These are phyloP conservation scores for Eunapius fragilis DNA, from an alignment of 37 sponge, comb jelly and placozoan species.

Conservation along the genomic window DNA sequence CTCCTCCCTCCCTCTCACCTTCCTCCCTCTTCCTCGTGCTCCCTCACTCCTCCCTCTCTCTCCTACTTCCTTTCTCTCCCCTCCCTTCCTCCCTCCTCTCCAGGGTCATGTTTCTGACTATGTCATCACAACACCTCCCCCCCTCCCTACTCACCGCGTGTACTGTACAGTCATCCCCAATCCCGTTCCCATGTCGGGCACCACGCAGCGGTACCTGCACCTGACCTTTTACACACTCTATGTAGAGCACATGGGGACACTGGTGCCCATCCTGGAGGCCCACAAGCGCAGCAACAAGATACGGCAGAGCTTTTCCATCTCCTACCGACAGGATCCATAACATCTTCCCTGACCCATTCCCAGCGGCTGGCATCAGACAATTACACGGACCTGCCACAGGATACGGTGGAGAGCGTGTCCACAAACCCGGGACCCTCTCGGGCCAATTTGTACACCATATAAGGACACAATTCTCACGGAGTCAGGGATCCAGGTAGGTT, in stretches of 20 bases:
- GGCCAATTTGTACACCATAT: constrained; percentile 25
- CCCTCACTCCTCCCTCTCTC: not conserved
- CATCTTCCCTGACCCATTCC: constrained; percentile 7
- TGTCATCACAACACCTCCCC: constrained; percentile 76
- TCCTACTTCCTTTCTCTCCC: not conserved
- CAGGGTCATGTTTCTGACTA: constrained; percentile 85
- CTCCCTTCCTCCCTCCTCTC: constrained; percentile 1
- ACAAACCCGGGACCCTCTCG: constrained; percentile 36
- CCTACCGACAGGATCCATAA: constrained; percentile 34
- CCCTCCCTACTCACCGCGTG: constrained; percentile 75
- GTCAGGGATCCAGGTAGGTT: constrained; percentile 61
- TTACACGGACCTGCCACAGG: not conserved
- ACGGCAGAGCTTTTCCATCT: constrained; percentile 78
- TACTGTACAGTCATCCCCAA: constrained; percentile 86
- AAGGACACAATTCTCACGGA: constrained; percentile 68
- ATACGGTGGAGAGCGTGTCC: constrained; percentile 5
- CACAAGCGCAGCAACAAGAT: constrained; percentile 70
- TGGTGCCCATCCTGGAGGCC: constrained; percentile 82
- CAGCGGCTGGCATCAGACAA: constrained; percentile 22
- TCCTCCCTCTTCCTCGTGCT: not conserved
- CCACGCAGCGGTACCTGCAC: constrained; percentile 42
- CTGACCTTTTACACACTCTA: constrained; percentile 85
- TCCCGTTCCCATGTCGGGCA: not conserved
- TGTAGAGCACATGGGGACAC: constrained; percentile 88
- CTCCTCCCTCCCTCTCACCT: not conserved